Evolutionary conservation across 2,113 vertebrate species (phyloP), one percentile per base, ranked within the genome.

Genomic region (Zosterops borbonicus): DNA sequence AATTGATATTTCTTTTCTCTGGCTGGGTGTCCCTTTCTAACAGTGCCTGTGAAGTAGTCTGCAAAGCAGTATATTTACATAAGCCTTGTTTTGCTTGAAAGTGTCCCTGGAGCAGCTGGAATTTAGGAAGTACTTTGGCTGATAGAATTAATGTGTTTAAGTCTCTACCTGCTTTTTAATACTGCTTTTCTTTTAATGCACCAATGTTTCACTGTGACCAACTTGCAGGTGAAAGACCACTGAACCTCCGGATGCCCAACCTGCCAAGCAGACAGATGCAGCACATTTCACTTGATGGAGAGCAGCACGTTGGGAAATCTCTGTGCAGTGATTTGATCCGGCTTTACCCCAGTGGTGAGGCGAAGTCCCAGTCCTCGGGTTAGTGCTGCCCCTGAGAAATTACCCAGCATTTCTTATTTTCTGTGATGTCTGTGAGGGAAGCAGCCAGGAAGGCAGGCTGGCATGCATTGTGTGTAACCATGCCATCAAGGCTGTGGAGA

Each of bases 281-380:
- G 92, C 98, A 98, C 91, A 97, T 98, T 94, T 85, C 97, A 42
- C 95, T 98, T 4, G 98, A 98, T 49, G 98, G 98, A 77, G 98
- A 98, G 87, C 97, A 97, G 92, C 95, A 97, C 2, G 44, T 98
- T 75, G 98, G 98, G 42, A 98, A 99, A 87, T 98, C 99, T 95
- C 97, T 99, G 69, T 98, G 98, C 94, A 98, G 98, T 82, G 98
- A 99, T 52, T 97, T 99, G 92, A 99, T 98, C 92, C 98, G 99
- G 83, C 98, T 99, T 87, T 98, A 98, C 91, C 97, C 97, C 85
- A 90, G 97, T 35, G 96, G 97, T 20, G 98, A 99, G 94, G 97
- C 97, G 20, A 99, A 98, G 96, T 98, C 98, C 87, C 97, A 98
- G 68, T 94, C 97, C 39, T 98, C 98, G 35, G 98, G 98, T 98